Conservation (phyloP, 1,140 invertebrate genomes). For the Rhynchophorus ferrugineus region DNA sequence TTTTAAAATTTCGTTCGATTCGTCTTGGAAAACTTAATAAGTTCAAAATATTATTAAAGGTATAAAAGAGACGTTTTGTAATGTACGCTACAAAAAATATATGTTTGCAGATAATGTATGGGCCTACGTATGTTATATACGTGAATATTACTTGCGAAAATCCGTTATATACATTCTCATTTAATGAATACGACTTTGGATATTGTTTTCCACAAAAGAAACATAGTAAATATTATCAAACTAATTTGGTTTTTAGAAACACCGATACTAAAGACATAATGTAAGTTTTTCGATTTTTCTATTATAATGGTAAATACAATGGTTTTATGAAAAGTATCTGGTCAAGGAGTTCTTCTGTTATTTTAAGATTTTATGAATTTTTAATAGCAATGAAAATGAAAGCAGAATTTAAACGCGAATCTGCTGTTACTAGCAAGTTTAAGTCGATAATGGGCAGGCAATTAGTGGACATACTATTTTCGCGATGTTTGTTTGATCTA, state of each 20-base stretch:
- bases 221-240: constrained; percentile 27
- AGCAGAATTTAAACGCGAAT: no score
- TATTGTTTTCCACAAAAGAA: constrained; percentile 39
- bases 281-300: constrained; percentile 28
- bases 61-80: constrained; percentile 10
- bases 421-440: no score
- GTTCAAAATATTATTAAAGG: constrained; percentile 10
- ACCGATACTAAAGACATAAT: constrained; percentile 30
- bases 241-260: constrained; percentile 37
- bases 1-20: not conserved
- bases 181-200: constrained; percentile 41
- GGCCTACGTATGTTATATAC: constrained; percentile 38
- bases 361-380: no score
- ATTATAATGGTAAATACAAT: no score
- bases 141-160: constrained; percentile 33
- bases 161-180: constrained; percentile 38
- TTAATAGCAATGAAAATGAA: no score
- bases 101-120: constrained; percentile 38
- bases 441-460: no score
- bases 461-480: no score
- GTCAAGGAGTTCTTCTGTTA: no score
- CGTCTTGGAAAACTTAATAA: constrained; percentile 4
- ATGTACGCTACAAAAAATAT: not conserved
- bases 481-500: no score
- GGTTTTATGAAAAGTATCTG: no score